These are phyloP conservation scores for Nerophis ophidion DNA, from an alignment of 2,113 vertebrate genomes.

Conservation along the genomic window DNA sequence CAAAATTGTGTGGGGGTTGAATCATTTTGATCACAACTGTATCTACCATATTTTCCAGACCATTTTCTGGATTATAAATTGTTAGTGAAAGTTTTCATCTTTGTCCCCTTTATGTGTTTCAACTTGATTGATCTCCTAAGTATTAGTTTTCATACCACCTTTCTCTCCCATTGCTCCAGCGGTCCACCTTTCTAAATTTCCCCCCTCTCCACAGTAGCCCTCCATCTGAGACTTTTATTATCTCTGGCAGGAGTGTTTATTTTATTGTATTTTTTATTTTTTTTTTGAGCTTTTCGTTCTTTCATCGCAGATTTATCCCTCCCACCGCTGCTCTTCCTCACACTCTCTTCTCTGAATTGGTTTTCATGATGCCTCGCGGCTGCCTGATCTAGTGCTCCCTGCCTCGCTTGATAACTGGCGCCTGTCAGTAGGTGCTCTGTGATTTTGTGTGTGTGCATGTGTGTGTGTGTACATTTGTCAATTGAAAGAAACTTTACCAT, in stretches of 20 bases:
- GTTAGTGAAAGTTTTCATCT: not conserved
- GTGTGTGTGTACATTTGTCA: constrained; percentile 3
- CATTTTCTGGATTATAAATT: no score
- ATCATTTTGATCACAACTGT: no score
- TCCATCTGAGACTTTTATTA: constrained; percentile 51
- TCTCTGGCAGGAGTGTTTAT: constrained; percentile 47
- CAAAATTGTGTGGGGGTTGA: no score
- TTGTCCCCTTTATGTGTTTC: not conserved
- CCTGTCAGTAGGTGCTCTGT: constrained; percentile 35
- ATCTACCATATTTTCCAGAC: no score
- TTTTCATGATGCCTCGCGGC: constrained; percentile 53
- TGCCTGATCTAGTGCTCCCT: constrained; percentile 46
- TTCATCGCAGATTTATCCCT: constrained; percentile 50
- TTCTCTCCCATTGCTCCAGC: constrained; percentile 1
- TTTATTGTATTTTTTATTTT: constrained; percentile 29
- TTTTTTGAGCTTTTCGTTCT: constrained; percentile 30
- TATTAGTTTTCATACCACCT: constrained; percentile 24
- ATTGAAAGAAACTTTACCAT: constrained; percentile 16
- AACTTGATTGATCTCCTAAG: constrained; percentile 2
- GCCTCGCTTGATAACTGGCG: constrained; percentile 49
- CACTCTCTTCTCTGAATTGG: constrained; percentile 16
- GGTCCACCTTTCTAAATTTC: constrained; percentile 18
- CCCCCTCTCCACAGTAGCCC: constrained; percentile 21
- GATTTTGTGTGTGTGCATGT: constrained; percentile 14
- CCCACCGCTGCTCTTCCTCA: constrained; percentile 8